Evolutionary conservation across 2,113 vertebrate species (phyloP), one percentile per base, ranked within the genome.

Genomic region (Bettongia penicillata): DNA sequence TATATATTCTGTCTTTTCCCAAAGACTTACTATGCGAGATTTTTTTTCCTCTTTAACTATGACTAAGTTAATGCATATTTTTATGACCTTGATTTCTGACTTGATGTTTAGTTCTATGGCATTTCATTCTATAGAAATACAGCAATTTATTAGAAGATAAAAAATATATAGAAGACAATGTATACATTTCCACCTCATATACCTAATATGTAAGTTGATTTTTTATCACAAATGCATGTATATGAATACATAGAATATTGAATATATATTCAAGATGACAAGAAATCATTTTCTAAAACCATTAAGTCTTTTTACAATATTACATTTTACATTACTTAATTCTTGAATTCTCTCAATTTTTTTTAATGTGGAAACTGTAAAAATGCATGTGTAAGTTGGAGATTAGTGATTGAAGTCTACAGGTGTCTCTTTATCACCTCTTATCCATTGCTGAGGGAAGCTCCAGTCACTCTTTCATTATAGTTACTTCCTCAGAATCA

Each of bases 11-110:
- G 93, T 94, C 28, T 51, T 51, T 91, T 61, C 4, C 43, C 48
- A 93, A 95, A 84, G 43, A 96, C 12, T 96, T 96, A 48, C 43
- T 93, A 26, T 93, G 28, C 94, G 91, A 93, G 22, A 94, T 93
- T 43, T 84, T 84, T 77, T 84, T 43, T 2, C 28, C 57, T 37
- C 68, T 84, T 84, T 5, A 43, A 43, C 68, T 84, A 84, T 43
- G 68, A 84, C 6, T 84, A 43, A 84, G 6, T 43, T 68, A 31
- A 68, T 37, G 14, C n/a, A 10, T 77, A 19, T 77, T 43, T 84
- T 84, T 84, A 84, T 22, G 43, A 43, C 2, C n/a, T 84, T 84
- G n/a, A 43, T 84, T 84, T 84, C 19, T n/a, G n/a, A 84, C 7
- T 84, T n/a, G 37, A 77, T 77, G 37, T 77, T 43, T 16, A n/a